Evolutionary conservation across 1,140 invertebrate genomes (phyloP).

Genomic region (Elysia chlorotica): DNA sequence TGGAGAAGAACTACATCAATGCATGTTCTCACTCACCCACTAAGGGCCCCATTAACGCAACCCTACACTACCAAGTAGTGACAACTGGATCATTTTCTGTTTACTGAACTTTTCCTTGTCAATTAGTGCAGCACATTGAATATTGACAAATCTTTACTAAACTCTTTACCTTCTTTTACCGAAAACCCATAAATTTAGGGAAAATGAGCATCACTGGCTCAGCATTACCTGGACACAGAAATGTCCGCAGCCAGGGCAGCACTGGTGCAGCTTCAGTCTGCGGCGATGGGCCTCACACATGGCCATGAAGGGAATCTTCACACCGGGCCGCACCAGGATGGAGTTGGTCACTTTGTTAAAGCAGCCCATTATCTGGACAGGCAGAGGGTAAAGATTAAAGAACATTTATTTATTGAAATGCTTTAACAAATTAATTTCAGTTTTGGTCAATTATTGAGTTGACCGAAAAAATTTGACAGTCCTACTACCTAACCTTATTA

Average conservation of each 20-base stretch:
- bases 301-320: constrained; percentile 81
- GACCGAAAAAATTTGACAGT: too few species aligned
- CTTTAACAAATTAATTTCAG: background rate
- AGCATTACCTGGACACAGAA: constrained; percentile 87
- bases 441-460: too few species aligned
- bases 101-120: too few species aligned
- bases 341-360: constrained; percentile 73
- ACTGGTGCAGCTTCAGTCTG: constrained; percentile 80
- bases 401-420: background rate
- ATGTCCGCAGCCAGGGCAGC: constrained; percentile 86
- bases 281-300: constrained; percentile 81
- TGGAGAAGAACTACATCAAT: too few species aligned
- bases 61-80: too few species aligned
- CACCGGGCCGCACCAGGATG: constrained; percentile 76
- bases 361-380: constrained; percentile 75
- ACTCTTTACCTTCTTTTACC: too few species aligned
- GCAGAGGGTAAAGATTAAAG: background rate
- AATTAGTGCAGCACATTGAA: too few species aligned
- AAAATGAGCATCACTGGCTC: background rate
- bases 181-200: background rate
- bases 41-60: too few species aligned
- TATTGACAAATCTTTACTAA: too few species aligned
- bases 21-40: too few species aligned
- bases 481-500: too few species aligned
- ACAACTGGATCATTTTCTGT: too few species aligned